phyloP scores from a whole-genome alignment of 2,797 vertebrate genomes.

The Falco columbarius region DNA sequence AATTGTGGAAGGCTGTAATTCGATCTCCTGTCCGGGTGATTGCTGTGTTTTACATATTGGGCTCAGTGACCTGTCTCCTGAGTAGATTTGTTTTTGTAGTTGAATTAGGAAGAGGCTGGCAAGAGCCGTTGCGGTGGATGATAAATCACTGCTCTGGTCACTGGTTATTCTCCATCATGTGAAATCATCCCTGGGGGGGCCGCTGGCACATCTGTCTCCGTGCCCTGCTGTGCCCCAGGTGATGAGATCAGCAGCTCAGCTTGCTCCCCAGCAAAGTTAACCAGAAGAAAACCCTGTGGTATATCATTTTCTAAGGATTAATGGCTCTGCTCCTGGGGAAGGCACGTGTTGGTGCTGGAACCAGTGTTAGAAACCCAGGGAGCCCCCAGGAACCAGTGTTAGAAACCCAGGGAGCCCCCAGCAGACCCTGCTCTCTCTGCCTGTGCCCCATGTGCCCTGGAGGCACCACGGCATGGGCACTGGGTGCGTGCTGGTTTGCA shows the following conservation, averaged over 20 bases:
- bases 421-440: background rate
- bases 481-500: background rate
- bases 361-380: too few relatives aligned
- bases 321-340: background rate
- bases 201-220: background rate
- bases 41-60: conserved; percentile 37
- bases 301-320: background rate
- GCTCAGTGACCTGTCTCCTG: background rate
- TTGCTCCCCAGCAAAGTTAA: background rate
- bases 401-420: background rate
- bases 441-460: background rate
- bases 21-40: conserved; percentile 47
- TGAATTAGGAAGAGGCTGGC: conserved; percentile 49
- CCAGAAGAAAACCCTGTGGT: background rate
- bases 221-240: background rate
- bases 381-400: background rate
- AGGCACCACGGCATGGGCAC: background rate
- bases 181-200: background rate
- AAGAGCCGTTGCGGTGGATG: background rate
- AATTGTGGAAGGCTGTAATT: conserved; percentile 50
- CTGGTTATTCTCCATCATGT: background rate
- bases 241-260: background rate
- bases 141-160: background rate
- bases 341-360: background rate
- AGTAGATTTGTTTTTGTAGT: conserved; percentile 50